A percentile compares a stretch with the other conserved stretches of the same genome.
Evolutionary conservation across 2,113 vertebrate species (phyloP).

Genomic region (Gambusia holbrooki): DNA sequence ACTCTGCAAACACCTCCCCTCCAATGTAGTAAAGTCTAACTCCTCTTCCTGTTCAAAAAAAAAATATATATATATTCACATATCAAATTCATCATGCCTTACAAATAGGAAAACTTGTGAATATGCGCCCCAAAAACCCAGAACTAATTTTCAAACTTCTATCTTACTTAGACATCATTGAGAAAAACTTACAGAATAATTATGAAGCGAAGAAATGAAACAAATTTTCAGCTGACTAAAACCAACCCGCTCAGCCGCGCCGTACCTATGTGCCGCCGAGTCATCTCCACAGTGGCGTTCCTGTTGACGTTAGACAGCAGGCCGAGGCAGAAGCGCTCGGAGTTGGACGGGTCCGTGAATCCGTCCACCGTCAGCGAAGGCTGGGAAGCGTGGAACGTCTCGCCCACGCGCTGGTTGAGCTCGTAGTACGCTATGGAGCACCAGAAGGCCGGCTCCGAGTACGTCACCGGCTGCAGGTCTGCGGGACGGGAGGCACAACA

Average conservation of each 20-base stretch:
- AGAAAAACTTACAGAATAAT: too few relatives aligned
- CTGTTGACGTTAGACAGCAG: conserved; percentile 97
- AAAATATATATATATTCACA: neutral
- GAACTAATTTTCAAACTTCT: too few relatives aligned
- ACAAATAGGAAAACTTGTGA: neutral
- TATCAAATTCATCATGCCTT: neutral
- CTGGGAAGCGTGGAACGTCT: conserved; percentile 97
- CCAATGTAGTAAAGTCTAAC: conserved; percentile 98
- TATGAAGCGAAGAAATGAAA: too few relatives aligned
- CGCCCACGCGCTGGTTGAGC: conserved; percentile 97
- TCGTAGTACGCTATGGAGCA: conserved; percentile 99
- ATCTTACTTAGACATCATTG: too few relatives aligned
- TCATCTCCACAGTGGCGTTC: conserved; percentile 99
- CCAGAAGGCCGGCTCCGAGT: conserved; percentile 98
- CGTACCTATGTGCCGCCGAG: conserved; percentile 96
- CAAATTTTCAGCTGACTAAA: too few relatives aligned
- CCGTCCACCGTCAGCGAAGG: conserved; percentile 96
- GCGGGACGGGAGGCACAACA: neutral
- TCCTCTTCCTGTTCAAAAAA: conserved; percentile 86
- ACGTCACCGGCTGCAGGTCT: conserved; percentile 98
- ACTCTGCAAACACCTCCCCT: conserved; percentile 98
- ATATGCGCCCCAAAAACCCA: too few relatives aligned
- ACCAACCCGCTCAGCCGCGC: neutral
- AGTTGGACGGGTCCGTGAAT: conserved; percentile 98
- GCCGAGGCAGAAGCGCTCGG: conserved; percentile 95